phyloP scores from a whole-genome alignment of 2,797 vertebrate genomes.

The Chelidonichthys spinosus region DNA sequence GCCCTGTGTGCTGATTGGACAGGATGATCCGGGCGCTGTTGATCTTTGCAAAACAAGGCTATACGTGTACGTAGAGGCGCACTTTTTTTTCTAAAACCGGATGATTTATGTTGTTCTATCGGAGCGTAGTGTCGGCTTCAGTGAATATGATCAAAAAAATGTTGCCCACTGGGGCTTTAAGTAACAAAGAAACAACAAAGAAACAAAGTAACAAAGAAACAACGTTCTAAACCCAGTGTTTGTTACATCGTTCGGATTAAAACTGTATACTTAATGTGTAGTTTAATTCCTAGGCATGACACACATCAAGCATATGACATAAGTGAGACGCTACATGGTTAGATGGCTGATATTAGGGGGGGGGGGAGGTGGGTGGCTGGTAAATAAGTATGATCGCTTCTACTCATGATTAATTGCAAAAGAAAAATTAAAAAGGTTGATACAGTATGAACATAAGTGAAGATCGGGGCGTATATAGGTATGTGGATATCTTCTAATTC shows the following conservation, averaged over 20 bases:
- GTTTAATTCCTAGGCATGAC: slow-evolving; percentile 1
- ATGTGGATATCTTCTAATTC: slow-evolving; percentile 22
- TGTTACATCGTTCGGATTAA: not conserved
- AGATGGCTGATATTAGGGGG: slow-evolving; percentile 3
- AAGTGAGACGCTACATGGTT: not conserved
- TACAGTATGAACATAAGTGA: not conserved
- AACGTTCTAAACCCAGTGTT: not conserved
- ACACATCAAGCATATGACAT: not conserved
- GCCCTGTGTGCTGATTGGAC: no score
- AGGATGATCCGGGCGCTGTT: no score
- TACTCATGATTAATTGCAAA: slow-evolving; percentile 15
- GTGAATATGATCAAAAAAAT: no score
- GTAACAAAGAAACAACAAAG: not conserved
- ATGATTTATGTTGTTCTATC: no score
- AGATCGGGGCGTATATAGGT: not conserved
- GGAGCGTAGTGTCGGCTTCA: no score
- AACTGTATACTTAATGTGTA: not conserved
- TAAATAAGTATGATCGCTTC: no score
- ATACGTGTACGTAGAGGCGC: no score
- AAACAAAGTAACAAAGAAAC: not conserved
- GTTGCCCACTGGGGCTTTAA: not conserved
- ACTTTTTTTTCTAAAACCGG: no score
- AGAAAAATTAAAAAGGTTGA: not conserved
- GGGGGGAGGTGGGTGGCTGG: not conserved
- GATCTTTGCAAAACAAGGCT: no score